These are phyloP conservation scores for Lepidochrysops patricia DNA, from an alignment of 2,888 invertebrate species.

Conservation along the genomic window DNA sequence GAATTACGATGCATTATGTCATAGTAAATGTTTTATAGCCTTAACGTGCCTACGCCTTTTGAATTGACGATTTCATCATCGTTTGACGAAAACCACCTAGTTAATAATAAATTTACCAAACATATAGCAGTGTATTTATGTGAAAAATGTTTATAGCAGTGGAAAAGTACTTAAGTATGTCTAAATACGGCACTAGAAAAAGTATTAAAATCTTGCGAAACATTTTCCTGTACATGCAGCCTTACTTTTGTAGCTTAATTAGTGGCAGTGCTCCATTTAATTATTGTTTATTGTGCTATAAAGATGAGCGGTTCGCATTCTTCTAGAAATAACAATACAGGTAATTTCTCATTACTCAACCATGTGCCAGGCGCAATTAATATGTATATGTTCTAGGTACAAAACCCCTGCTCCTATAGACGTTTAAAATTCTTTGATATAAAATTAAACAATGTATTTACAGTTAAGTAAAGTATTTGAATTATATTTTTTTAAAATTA, in stretches of 20 bases:
- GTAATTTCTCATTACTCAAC: slow-evolving; percentile 7
- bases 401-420: neutral
- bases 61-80: neutral
- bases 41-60: neutral
- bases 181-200: neutral
- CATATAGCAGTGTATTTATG: neutral
- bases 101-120: too few species aligned
- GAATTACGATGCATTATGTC: too few species aligned
- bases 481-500: too few species aligned
- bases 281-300: slow-evolving; percentile 8
- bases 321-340: slow-evolving; percentile 7
- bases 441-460: neutral
- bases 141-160: neutral
- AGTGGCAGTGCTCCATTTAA: neutral
- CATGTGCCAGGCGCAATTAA: neutral
- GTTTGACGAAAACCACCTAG: too few species aligned
- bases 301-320: slow-evolving; percentile 1
- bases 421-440: neutral
- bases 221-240: slow-evolving; percentile 1
- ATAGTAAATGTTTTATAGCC: neutral
- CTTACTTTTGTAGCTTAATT: slow-evolving; percentile 4
- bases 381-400: slow-evolving; percentile 10
- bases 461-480: too few species aligned
- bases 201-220: neutral
- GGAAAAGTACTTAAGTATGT: neutral